These are phyloP conservation scores for Cryptotis parvus DNA, from an alignment of 2,113 vertebrate species.

Conservation along the genomic window DNA sequence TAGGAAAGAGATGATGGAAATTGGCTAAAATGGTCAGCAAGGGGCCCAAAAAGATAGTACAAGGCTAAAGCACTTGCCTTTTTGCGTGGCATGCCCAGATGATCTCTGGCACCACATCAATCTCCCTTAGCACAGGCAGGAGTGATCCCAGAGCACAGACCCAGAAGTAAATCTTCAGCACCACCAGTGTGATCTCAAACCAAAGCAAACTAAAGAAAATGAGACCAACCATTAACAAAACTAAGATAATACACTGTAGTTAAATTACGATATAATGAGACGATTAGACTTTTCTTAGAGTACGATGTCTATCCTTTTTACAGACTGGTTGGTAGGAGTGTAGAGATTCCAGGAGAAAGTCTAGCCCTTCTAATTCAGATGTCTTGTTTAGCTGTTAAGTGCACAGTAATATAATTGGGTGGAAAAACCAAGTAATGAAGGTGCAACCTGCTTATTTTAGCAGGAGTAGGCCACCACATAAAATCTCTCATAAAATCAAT, in stretches of 20 bases:
- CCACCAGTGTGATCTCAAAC: too few species aligned
- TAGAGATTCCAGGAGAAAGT: not conserved
- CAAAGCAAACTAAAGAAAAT: too few species aligned
- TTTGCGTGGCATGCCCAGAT: too few species aligned
- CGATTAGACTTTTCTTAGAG: not conserved
- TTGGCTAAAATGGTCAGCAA: not conserved
- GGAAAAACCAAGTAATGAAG: not conserved
- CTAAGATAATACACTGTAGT: not conserved
- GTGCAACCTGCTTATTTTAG: not conserved
- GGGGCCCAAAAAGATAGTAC: too few species aligned
- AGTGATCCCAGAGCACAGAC: too few species aligned
- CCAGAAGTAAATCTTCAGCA: too few species aligned
- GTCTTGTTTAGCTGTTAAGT: not conserved
- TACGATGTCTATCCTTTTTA: not conserved
- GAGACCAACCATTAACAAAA: too few species aligned
- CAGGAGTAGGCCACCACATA: not conserved
- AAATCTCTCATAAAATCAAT: not conserved
- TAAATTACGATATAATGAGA: not conserved
- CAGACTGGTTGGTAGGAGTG: fast-evolving
- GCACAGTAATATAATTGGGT: not conserved
- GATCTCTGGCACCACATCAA: too few species aligned
- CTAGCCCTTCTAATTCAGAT: not conserved
- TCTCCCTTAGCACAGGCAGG: too few species aligned
- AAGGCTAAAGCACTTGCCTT: too few species aligned
- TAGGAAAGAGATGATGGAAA: not conserved